phyloP scores from a whole-genome alignment of 2,888 invertebrate species.

The Alsophila aescularia region DNA sequence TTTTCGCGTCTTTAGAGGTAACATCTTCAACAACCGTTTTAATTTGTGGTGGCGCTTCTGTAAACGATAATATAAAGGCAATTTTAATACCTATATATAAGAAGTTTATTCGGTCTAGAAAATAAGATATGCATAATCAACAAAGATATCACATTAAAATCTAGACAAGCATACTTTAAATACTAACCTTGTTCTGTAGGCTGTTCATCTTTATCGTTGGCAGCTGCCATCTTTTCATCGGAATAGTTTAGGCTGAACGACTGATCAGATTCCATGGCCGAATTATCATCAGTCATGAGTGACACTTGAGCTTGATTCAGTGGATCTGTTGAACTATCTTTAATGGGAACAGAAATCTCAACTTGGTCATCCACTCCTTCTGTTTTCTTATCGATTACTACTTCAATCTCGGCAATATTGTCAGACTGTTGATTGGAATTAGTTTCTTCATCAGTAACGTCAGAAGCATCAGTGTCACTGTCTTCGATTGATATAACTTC shows the following conservation, averaged over 20 bases:
- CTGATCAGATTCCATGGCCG: slow-evolving; percentile 54
- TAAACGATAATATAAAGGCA: slow-evolving; percentile 2
- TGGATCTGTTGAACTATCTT: slow-evolving; percentile 43
- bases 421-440: slow-evolving; percentile 21
- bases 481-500: slow-evolving; percentile 64
- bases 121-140: too few relatives aligned
- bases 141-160: too few relatives aligned
- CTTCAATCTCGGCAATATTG: neutral
- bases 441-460: slow-evolving; percentile 27
- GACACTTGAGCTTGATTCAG: slow-evolving; percentile 64
- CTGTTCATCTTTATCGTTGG: slow-evolving; percentile 23
- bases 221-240: slow-evolving; percentile 48
- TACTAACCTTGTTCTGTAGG: slow-evolving; percentile 36
- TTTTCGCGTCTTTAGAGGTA: slow-evolving; percentile 1
- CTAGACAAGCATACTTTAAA: neutral
- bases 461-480: slow-evolving; percentile 51
- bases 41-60: slow-evolving; percentile 16
- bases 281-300: slow-evolving; percentile 73
- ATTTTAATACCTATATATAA: too few relatives aligned
- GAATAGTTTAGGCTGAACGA: slow-evolving; percentile 63
- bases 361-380: slow-evolving; percentile 1
- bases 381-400: slow-evolving; percentile 15
- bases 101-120: too few relatives aligned
- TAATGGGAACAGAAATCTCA: neutral
- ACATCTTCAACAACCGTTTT: slow-evolving; percentile 16